Conservation (phyloP, 1,140 invertebrate species). For the Campoletis sonorensis region DNA sequence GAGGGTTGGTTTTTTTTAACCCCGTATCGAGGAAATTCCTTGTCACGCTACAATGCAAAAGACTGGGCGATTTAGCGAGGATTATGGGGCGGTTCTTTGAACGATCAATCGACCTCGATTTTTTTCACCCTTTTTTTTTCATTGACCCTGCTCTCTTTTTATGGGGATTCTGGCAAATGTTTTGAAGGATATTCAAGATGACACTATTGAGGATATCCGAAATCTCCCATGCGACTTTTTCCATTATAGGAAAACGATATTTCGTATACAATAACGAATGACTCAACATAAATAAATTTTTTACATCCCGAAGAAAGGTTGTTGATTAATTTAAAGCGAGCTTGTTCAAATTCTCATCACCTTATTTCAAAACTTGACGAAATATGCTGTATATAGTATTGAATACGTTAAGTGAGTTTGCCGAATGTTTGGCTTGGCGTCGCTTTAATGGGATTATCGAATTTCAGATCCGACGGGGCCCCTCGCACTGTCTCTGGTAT, state of each 20-base stretch:
- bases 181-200: no score
- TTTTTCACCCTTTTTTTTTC: slow-evolving; percentile 3
- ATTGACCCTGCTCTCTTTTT: no score
- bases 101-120: slow-evolving; percentile 31
- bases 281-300: no score
- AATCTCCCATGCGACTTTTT: no score
- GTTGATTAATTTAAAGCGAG: no score
- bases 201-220: no score
- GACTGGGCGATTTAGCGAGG: slow-evolving; percentile 23
- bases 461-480: slow-evolving; percentile 53
- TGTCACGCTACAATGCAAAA: slow-evolving; percentile 59
- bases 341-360: no score
- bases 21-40: slow-evolving; percentile 35
- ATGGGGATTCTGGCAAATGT: no score
- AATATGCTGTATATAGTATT: slow-evolving; percentile 14
- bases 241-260: no score
- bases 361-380: neutral
- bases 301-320: no score
- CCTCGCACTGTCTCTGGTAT: slow-evolving; percentile 37
- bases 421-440: slow-evolving; percentile 45
- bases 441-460: slow-evolving; percentile 58
- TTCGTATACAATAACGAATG: no score
- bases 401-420: slow-evolving; percentile 33
- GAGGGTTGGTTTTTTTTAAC: slow-evolving; percentile 8
- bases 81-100: slow-evolving; percentile 61